These are phyloP conservation scores for Lerista edwardsae DNA, from an alignment of 2,797 vertebrate genomes.

Conservation along the genomic window DNA sequence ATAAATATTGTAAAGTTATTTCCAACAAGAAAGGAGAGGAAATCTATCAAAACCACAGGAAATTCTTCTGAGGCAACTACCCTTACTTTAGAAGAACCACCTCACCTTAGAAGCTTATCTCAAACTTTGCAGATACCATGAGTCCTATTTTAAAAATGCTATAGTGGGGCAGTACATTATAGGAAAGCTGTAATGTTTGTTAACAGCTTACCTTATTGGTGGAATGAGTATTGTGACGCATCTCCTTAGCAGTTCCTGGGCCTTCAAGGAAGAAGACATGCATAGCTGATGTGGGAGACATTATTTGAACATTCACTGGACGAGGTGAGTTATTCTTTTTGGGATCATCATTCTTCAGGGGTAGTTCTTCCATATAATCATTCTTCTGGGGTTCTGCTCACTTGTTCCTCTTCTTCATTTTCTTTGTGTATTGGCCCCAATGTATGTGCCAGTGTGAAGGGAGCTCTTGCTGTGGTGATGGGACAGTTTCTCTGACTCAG, in stretches of 20 bases:
- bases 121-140: neutral
- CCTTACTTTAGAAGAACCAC: no score
- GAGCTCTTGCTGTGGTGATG: neutral
- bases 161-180: neutral
- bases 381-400: neutral
- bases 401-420: neutral
- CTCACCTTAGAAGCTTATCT: no score
- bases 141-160: neutral
- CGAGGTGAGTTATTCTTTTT: neutral
- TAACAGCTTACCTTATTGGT: neutral
- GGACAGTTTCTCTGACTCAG: neutral
- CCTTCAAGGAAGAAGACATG: neutral
- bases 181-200: neutral
- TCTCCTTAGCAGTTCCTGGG: neutral
- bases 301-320: neutral
- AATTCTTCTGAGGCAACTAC: neutral
- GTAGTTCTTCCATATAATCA: no score
- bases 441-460: neutral
- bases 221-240: neutral
- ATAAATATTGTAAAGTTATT: neutral
- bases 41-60: neutral
- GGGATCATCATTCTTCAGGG: no score
- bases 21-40: neutral
- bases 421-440: neutral
- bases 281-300: neutral